A percentile compares a stretch with the other conserved stretches of the same genome.
Evolutionary conservation across 2,113 vertebrate genomes (phyloP).

Genomic region (Lophura nycthemera): DNA sequence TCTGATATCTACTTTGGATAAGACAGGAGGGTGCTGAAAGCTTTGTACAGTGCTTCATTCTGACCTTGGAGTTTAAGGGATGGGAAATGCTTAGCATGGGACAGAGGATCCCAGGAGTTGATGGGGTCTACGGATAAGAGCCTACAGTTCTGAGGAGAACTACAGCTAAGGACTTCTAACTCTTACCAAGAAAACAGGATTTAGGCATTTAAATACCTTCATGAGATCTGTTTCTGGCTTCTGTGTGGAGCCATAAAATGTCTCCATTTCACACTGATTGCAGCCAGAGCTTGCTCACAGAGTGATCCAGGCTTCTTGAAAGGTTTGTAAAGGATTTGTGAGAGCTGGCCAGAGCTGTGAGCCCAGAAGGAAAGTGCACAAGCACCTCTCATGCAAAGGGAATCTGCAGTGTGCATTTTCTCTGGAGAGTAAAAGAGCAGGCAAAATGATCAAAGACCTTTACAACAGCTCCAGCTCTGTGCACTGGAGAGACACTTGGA

Average conservation of each 20-base stretch:
- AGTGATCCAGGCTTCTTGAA: background rate
- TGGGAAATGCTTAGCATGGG: background rate
- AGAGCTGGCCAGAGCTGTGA: background rate
- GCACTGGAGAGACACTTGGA: background rate
- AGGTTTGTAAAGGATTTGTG: background rate
- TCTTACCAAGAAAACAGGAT: background rate
- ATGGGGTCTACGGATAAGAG: background rate
- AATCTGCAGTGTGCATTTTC: background rate
- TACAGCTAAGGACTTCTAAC: background rate
- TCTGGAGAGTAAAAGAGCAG: fast-evolving
- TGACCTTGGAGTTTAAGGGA: background rate
- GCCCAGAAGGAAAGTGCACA: background rate
- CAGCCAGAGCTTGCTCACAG: background rate
- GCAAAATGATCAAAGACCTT: background rate
- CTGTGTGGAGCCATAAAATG: background rate
- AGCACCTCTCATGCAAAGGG: background rate
- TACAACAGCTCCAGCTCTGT: background rate
- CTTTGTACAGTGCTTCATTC: background rate
- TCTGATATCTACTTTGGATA: background rate
- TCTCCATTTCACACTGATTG: background rate
- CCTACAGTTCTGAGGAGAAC: background rate
- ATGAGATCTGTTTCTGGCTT: background rate
- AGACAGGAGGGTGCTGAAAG: background rate
- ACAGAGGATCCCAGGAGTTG: background rate
- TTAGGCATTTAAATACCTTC: background rate